phyloP scores from a whole-genome alignment of 1,140 invertebrate genomes.

The Halictus rubicundus region DNA sequence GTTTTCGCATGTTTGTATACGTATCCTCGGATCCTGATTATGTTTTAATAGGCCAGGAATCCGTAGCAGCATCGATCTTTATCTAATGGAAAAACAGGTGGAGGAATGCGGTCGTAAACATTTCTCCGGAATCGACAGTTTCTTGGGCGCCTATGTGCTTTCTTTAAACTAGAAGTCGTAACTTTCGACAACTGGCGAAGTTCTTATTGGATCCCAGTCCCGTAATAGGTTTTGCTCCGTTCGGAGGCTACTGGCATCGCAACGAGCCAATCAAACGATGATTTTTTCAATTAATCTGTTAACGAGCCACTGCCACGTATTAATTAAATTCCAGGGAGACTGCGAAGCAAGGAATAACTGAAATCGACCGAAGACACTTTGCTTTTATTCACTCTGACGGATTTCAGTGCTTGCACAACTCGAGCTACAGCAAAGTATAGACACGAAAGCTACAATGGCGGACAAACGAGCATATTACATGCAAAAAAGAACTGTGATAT shows the following conservation, averaged over 20 bases:
- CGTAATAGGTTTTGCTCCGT: not conserved
- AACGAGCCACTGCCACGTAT: not conserved
- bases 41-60: constrained; percentile 33
- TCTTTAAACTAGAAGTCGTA: constrained; percentile 22
- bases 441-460: no score
- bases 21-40: not conserved
- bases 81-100: constrained; percentile 1
- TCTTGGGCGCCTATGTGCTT: not conserved
- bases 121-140: not conserved
- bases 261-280: not conserved
- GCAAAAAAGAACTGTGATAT: no score
- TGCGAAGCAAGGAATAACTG: no score
- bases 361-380: no score
- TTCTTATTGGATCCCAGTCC: not conserved
- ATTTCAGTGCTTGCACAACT: no score
- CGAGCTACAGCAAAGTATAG: no score
- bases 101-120: constrained; percentile 24
- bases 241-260: not conserved
- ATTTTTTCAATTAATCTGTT: not conserved
- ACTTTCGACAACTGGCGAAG: not conserved
- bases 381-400: no score
- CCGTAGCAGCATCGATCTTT: not conserved
- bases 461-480: no score
- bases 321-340: not conserved
- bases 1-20: no score